Evolutionary conservation across 2,113 vertebrate genomes (phyloP), one percentile per base, ranked within the genome.

Genomic region (Chroicocephalus ridibundus): DNA sequence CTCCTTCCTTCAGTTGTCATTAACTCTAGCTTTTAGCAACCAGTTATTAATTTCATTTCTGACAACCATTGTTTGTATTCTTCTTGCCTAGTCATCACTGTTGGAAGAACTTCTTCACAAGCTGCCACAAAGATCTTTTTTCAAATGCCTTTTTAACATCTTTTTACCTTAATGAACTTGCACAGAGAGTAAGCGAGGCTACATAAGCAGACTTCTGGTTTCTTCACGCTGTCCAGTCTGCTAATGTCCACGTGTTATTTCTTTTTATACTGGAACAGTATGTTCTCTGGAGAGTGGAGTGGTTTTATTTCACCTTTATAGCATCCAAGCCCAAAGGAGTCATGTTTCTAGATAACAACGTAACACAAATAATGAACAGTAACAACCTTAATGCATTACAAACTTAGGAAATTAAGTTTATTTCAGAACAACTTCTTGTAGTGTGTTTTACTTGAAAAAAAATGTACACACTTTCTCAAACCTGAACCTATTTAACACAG

Each of bases 391-490:
- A 38, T 38, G 38, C 38, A 38, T 38, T 38, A 38, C 38, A 38
- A 38, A 38, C 38, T 38, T 38, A 38, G 38, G 38, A 38, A 38
- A 38, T 38, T 38, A 38, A 38, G 38, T 38, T 38, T 38, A 38
- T 57, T 83, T 61, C 55, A 62, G 44, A 75, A 80, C 16, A 75
- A 46, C 21, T 84, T 49, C 9, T 38, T 54, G 7, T 34, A 64
- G 9, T 34, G 36, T 36, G 27, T 65, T 76, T 87, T 51, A 60
- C 15, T 49, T 6, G 24, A 40, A n/a, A 77, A 64, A 36, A 57
- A 47, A 51, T 0, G 0, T 10, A 65, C 27, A 40, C 2, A 12
- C 0, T 0, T 31, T 90, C 29, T 77, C 17, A 55, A 18, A 66
- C n/a, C 42, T 57, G 17, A 82, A 60, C 10, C 26, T 34, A 25